Base-by-base conservation (phyloP, 37 sponge, comb jelly and placozoan genomes). In the Mnemiopsis leidyi region DNA sequence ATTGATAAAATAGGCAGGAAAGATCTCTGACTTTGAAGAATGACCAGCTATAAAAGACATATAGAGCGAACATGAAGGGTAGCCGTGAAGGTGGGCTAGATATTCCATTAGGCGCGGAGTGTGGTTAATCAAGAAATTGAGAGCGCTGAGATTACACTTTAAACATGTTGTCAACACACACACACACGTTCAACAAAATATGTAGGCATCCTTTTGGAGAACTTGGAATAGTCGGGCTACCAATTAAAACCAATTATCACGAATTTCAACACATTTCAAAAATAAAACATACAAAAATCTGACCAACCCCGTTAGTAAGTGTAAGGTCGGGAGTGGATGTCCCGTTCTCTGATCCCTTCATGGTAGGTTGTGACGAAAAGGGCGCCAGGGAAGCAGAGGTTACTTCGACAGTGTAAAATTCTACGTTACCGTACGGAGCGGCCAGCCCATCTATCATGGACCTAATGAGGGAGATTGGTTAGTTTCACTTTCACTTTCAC, bases 391-490 rank as follows among this genome's bases (percentile, higher is more conserved):
- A 48, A 13, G 9, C 5, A 48, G 61, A 5, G 61, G 61, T 48
- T 48, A 48, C 61, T 48, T 48, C 61, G 5, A 48, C 61, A 48
- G 61, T 18, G 61, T 48, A 48, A 18, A 18, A 5, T 48, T 18
- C 13, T 48, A 48, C 61, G 61, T 48, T 48, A 48, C 61, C 61
- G 61, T 48, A 48, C 61, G 61, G 61, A 48, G 61, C 5, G 61
- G 9, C 61, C 61, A 48, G 61, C 79, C 79, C 79, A 77, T 77
- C 36, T 77, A 77, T 31, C 79, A 77, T 77, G 79, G 79, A 77
- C 79, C 79, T 77, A 77, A 25, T 48, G 9, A 48, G 61, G 13
- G 61, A 48, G 61, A 48, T 5, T 18, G 61, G 61, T 48, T 13
- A 48, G 61, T 48, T 48, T 48, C 61, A 48, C 61, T 48, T 48